phyloP scores from a whole-genome alignment of 2,113 vertebrate species.

The Pituophis catenifer region DNA sequence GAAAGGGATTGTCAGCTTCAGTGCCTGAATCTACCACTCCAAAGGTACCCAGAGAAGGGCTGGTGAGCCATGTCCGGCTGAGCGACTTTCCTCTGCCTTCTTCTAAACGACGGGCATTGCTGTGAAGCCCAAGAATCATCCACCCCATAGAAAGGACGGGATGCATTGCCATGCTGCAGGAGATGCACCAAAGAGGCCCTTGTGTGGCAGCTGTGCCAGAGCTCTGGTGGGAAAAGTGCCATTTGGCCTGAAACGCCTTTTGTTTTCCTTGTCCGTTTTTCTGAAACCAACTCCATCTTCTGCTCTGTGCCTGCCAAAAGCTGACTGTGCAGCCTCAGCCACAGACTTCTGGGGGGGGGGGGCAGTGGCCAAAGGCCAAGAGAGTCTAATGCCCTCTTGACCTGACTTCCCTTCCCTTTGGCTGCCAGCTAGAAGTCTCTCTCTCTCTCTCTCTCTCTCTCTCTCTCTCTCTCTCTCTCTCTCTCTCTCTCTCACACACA shows the following conservation, averaged over 20 bases:
- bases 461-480: not conserved
- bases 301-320: conserved; percentile 22
- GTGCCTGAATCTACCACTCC: not conserved
- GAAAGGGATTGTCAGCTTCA: not conserved
- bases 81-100: not conserved
- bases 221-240: conserved; percentile 29
- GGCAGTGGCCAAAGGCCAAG: not conserved
- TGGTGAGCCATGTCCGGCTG: not conserved
- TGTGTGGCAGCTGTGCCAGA: rapidly evolving
- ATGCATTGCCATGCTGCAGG: rapidly evolving
- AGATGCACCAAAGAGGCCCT: not conserved
- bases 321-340: not conserved
- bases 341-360: not conserved
- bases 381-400: rapidly evolving
- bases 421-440: not conserved
- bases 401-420: rapidly evolving
- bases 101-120: not conserved
- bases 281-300: not conserved
- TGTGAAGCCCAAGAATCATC: not conserved
- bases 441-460: not conserved
- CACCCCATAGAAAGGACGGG: no score
- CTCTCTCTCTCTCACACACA: rapidly evolving
- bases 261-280: conserved; percentile 50
- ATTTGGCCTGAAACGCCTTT: not conserved
- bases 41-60: not conserved